These are phyloP conservation scores for Jaculus jaculus DNA, from an alignment of 2,113 vertebrate genomes.

Conservation along the genomic window DNA sequence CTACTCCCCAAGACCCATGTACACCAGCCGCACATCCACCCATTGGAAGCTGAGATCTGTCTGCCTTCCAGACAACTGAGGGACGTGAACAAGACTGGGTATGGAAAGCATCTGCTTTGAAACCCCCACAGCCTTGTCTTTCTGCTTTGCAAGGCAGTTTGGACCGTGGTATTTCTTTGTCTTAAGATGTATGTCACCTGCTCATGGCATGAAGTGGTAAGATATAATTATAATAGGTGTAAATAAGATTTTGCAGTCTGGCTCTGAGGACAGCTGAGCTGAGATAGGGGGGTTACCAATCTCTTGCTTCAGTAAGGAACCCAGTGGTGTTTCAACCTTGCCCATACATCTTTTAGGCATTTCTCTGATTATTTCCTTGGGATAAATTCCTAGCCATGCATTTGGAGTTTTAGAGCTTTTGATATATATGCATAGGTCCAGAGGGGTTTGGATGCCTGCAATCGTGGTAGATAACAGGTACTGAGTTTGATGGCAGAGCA, in stretches of 20 bases:
- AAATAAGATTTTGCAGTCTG: slow-evolving; percentile 44
- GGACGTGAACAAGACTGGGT: background rate
- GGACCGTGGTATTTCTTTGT: background rate
- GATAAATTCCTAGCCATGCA: slow-evolving; percentile 51
- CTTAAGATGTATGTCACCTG: background rate
- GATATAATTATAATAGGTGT: slow-evolving; percentile 9
- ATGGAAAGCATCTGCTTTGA: background rate
- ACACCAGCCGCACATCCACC: too few species aligned
- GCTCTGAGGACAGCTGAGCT: background rate
- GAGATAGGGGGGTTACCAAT: slow-evolving; percentile 33
- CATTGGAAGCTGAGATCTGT: background rate
- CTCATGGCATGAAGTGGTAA: background rate
- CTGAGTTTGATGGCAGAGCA: background rate
- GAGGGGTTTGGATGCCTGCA: background rate
- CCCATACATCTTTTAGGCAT: slow-evolving; percentile 36
- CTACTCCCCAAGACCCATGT: too few species aligned
- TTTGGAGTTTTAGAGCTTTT: slow-evolving; percentile 35
- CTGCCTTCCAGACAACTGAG: background rate
- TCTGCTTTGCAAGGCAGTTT: background rate
- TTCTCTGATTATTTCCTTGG: slow-evolving; percentile 61
- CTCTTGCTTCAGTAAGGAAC: slow-evolving; percentile 34
- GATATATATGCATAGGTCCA: background rate
- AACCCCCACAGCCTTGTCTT: rapidly evolving
- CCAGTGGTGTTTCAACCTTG: background rate
- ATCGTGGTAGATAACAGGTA: slow-evolving; percentile 35